Conservation (phyloP, 2,888 invertebrate genomes). For the Eupelmus urozonus region DNA sequence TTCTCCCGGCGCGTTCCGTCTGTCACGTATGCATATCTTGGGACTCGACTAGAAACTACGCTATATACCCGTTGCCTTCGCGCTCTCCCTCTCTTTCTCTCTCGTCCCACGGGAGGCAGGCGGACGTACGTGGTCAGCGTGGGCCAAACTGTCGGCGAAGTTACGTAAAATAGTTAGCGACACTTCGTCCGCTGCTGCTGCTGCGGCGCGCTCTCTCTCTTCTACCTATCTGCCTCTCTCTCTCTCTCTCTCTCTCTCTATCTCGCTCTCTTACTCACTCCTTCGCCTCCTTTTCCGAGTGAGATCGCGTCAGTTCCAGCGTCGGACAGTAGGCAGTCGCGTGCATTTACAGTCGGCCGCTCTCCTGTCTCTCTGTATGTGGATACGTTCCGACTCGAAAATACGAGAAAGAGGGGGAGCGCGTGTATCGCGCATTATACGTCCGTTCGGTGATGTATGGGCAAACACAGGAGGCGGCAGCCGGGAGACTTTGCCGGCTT, state of each 20-base stretch:
- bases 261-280: conserved; percentile 45
- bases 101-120: conserved; percentile 71
- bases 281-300: conserved; percentile 53
- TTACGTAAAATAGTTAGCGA: conserved; percentile 78
- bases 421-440: conserved; percentile 62
- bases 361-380: not conserved
- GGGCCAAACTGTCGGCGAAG: conserved; percentile 77
- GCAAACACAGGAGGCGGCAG: conserved; percentile 66
- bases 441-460: conserved; percentile 73
- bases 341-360: conserved; percentile 58
- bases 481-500: not conserved
- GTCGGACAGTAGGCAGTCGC: conserved; percentile 53
- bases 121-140: conserved; percentile 77
- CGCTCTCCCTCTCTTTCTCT: conserved; percentile 11
- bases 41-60: conserved; percentile 70
- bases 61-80: conserved; percentile 60
- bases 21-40: conserved; percentile 78
- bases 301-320: conserved; percentile 45
- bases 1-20: conserved; percentile 65
- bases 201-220: conserved; percentile 54
- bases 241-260: conserved; percentile 54
- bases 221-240: conserved; percentile 63
- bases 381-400: conserved; percentile 12
- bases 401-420: conserved; percentile 6
- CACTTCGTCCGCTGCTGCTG: conserved; percentile 68